Evolutionary conservation across 2,888 invertebrate genomes (phyloP).

Genomic region (Dromius quadrimaculatus): DNA sequence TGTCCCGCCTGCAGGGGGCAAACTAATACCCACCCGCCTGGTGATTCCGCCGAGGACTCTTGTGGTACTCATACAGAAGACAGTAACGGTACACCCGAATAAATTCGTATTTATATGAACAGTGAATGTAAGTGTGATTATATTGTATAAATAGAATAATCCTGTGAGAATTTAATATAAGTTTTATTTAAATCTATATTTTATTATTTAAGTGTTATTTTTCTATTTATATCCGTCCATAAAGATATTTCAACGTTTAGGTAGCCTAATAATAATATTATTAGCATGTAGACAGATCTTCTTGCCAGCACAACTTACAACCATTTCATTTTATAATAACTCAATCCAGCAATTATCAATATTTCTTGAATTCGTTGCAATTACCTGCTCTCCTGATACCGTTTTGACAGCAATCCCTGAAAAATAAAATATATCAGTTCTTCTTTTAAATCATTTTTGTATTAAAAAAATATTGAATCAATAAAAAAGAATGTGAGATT

Average conservation of each 20-base stretch:
- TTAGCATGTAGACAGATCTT: slow-evolving; percentile 25
- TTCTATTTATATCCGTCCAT: slow-evolving; percentile 43
- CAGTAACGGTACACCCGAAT: slow-evolving; percentile 60
- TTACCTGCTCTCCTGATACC: too few relatives aligned
- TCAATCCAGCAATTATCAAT: too few relatives aligned
- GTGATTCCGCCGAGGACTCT: slow-evolving; percentile 61
- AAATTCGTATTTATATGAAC: slow-evolving; percentile 41
- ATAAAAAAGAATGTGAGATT: slow-evolving; percentile 5
- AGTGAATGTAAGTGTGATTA: slow-evolving; percentile 37
- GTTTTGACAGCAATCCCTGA: too few relatives aligned
- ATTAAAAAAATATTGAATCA: too few relatives aligned
- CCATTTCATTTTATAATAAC: slow-evolving; percentile 21
- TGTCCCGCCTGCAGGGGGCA: slow-evolving; percentile 59
- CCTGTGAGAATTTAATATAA: slow-evolving; percentile 44
- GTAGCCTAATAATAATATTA: slow-evolving; percentile 24
- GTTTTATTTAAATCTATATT: slow-evolving; percentile 49
- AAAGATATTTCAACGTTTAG: slow-evolving; percentile 39
- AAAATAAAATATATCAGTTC: too few relatives aligned
- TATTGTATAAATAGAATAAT: slow-evolving; percentile 43
- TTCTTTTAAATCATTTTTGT: too few relatives aligned
- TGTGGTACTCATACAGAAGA: slow-evolving; percentile 63
- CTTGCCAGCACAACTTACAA: slow-evolving; percentile 23
- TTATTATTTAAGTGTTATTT: slow-evolving; percentile 48
- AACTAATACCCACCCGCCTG: slow-evolving; percentile 54
- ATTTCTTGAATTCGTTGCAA: too few relatives aligned